Percentiles rank a stretch among this genome's conserved stretches.
phyloP scores from a whole-genome alignment of 2,888 invertebrate genomes.

The Deladenus siricidicola region DNA sequence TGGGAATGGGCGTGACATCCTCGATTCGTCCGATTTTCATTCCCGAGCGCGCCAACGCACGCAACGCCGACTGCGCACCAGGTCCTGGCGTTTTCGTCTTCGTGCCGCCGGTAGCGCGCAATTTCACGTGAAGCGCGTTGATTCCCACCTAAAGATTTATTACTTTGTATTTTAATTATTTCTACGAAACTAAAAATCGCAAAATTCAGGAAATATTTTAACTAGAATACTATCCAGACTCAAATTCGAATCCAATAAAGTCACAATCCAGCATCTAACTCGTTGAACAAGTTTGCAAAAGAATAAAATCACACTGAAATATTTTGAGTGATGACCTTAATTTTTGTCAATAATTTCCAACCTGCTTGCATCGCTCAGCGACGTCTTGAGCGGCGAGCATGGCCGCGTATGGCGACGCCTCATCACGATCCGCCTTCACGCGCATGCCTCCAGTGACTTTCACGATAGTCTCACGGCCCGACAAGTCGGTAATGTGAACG shows the following conservation, averaged over 20 bases:
- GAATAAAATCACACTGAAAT: too few species aligned
- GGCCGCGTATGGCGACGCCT: slow-evolving; percentile 98
- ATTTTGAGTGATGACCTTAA: too few species aligned
- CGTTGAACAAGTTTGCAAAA: too few species aligned
- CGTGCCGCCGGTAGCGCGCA: slow-evolving; percentile 88
- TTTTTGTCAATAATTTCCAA: too few species aligned
- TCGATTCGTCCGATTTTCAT: slow-evolving; percentile 98
- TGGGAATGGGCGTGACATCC: slow-evolving; percentile 98
- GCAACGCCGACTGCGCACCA: slow-evolving; percentile 87
- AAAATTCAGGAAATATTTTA: too few species aligned
- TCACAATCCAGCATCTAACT: too few species aligned
- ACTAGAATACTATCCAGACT: too few species aligned
- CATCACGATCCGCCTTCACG: slow-evolving; percentile 99
- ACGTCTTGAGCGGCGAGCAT: slow-evolving; percentile 99
- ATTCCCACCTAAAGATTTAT: slow-evolving; percentile 67
- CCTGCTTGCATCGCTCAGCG: slow-evolving; percentile 90
- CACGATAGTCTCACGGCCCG: slow-evolving; percentile 68
- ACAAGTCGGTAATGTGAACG: slow-evolving; percentile 97
- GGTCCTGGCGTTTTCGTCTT: slow-evolving; percentile 63
- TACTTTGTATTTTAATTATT: too few species aligned
- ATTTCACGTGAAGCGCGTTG: slow-evolving; percentile 92
- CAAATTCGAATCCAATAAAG: too few species aligned
- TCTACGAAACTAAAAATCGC: too few species aligned
- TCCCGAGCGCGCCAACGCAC: slow-evolving; percentile 92
- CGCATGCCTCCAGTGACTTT: slow-evolving; percentile 89